Evolutionary conservation across 2,888 invertebrate genomes (phyloP), one percentile per base, ranked within the genome.

Genomic region (Pardosa pseudoannulata): DNA sequence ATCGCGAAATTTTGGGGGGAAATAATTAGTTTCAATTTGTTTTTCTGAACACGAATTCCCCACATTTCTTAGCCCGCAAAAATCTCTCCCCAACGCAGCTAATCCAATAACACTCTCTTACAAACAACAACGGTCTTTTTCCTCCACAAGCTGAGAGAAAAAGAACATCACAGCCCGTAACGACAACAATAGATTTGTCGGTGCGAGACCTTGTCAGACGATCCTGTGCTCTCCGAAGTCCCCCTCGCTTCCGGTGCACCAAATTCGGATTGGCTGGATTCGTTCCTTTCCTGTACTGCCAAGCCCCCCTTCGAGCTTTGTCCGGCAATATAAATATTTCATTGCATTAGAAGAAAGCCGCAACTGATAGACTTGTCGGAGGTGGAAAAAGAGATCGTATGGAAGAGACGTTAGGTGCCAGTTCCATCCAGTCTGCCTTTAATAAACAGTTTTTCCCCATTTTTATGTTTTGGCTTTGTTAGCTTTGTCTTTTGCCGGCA

Each of bases 301-400:
- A 29, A 36, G 13, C 2, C 39, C 76, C 72, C 56, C 31, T 32
- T 74, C 29, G 74, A 62, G 64, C 62, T n/a, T 50, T 27, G 28
- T 71, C 78, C 76, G 29, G 76, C 32, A 81, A 81, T 74, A 81
- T 81, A 81, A 81, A 81, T 81, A 81, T 81, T 81, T 81, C 81
- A 71, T 75, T 32, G 75, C 27, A 70, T 82, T 75, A 75, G 71
- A 74, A 64, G 68, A 27, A 64, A 65, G 65, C 65, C 65, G 29
- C 65, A 31, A n/a, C 31, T 65, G 65, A 65, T 23, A 41, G 64
- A 62, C 71, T 39, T 16, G 5, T 36, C 36, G 23, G 29, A 29
- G 16, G 23, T n/a, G 56, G 56, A 23, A 56, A 16, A 16, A 56
- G 16, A 9, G 41, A 13, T 11, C 13, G 41, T n/a, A 46, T 1